phyloP scores from a whole-genome alignment of 2,113 vertebrate genomes.

The Oreotrochilus melanogaster region DNA sequence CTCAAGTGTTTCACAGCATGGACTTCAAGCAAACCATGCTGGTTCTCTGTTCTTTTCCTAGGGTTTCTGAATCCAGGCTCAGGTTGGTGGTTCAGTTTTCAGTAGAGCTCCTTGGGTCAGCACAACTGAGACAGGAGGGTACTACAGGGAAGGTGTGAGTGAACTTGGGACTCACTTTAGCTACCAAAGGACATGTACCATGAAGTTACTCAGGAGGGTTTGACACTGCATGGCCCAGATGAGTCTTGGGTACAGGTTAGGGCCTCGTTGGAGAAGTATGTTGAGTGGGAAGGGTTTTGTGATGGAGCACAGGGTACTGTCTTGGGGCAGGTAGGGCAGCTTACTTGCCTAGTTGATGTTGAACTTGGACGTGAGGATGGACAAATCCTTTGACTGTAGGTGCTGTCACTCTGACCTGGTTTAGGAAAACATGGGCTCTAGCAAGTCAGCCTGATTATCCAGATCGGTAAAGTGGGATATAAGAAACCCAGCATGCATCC shows the following conservation, averaged over 20 bases:
- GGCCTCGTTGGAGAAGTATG: not conserved
- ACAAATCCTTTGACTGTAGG: not conserved
- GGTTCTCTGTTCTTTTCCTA: not conserved
- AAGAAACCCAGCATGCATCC: not conserved
- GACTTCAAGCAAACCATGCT: not conserved
- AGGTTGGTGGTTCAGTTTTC: not conserved
- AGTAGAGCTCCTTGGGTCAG: not conserved
- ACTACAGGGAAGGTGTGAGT: fast-evolving
- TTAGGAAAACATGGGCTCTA: not conserved
- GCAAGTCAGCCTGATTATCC: constrained; percentile 3
- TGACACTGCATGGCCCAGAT: not conserved
- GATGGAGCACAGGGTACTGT: not conserved
- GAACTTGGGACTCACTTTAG: not conserved
- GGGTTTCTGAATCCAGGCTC: not conserved
- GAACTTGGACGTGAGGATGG: not conserved
- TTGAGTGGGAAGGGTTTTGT: not conserved
- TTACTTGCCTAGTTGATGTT: not conserved
- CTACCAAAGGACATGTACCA: not conserved
- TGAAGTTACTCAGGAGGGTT: not conserved
- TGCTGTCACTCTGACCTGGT: not conserved
- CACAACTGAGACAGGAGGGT: not conserved
- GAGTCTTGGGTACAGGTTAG: fast-evolving
- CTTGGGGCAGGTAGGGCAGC: not conserved
- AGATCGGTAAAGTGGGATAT: not conserved
- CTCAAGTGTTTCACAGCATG: not conserved